Evolutionary conservation across 2,113 vertebrate genomes (phyloP), one percentile per base, ranked within the genome.

Genomic region (Phaetusa simplex): DNA sequence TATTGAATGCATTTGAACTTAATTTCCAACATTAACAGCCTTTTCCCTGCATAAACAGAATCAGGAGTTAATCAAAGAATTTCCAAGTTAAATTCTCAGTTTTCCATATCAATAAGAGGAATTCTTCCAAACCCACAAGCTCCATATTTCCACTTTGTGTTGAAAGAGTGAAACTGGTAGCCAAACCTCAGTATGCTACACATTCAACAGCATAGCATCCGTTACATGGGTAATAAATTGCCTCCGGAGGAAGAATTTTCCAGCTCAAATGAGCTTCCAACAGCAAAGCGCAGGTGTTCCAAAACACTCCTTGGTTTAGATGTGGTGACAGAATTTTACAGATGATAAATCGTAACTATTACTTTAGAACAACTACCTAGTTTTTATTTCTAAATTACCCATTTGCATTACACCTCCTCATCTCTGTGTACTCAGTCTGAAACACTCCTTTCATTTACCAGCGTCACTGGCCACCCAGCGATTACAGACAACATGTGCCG

Each of bases 41-140:
- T 82, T 96, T 91, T 94, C 38, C 85, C 30, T 73, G n/a, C 55
- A 76, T 80, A 93, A 96, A 93, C 52, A 94, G 74, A 80, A 86
- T 70, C 66, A 40, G n/a, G 43, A 92, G 7, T 49, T 83, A 93
- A 96, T 65, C 9, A 90, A 65, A 82, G 69, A 86, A 80, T 84
- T 93, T 95, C 88, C 56, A 91, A 93, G 69, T 93, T 94, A 90
- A 88, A 94, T 67, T 94, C 92, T 93, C 69, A 71, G 29, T 91
- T 97, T 90, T 95, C 86, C 82, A 42, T 78, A 89, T 95, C 72
- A 87, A 47, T 89, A 80, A 81, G 90, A 82, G 19, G 81, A 96
- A 82, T 88, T 88, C 58, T 83, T 91, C 66, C 72, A 95, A 93
- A 86, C 45, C 73, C 91, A 88, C 72, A 82, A 56, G 79, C 55